Conservation (phyloP, 2,888 invertebrate genomes). For the Erebia epiphron region DNA sequence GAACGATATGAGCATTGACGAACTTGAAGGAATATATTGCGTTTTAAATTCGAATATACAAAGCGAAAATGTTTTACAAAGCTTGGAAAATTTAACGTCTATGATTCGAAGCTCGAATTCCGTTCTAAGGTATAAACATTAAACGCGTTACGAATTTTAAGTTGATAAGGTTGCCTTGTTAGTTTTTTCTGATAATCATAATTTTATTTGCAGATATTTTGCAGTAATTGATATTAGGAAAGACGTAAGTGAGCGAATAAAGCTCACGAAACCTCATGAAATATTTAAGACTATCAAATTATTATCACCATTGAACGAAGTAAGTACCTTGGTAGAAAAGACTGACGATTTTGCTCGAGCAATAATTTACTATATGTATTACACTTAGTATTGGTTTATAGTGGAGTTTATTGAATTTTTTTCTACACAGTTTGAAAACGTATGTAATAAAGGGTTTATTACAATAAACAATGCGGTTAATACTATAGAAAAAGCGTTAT, state of each 20-base stretch:
- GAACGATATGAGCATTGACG: not conserved
- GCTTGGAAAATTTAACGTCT: slow-evolving; percentile 6
- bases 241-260: not conserved
- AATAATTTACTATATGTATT: not conserved
- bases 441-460: not conserved
- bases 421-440: not conserved
- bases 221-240: slow-evolving; percentile 25
- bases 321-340: not conserved
- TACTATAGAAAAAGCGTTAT: slow-evolving; percentile 30
- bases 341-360: not conserved
- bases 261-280: slow-evolving; percentile 5
- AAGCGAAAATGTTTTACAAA: slow-evolving; percentile 6
- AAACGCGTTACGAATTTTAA: not conserved
- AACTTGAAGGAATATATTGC: slow-evolving; percentile 26
- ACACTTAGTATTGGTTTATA: not conserved
- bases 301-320: slow-evolving; percentile 20
- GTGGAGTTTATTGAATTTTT: not conserved
- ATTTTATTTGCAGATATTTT: slow-evolving; percentile 23
- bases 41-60: slow-evolving; percentile 1
- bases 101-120: not conserved
- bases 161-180: not conserved
- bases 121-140: slow-evolving; percentile 7
- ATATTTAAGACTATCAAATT: slow-evolving; percentile 16
- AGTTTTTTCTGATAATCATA: not conserved
- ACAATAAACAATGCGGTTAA: slow-evolving; percentile 11